Base-by-base conservation (phyloP, 2,797 vertebrate genomes). In the Pristis pectinata region DNA sequence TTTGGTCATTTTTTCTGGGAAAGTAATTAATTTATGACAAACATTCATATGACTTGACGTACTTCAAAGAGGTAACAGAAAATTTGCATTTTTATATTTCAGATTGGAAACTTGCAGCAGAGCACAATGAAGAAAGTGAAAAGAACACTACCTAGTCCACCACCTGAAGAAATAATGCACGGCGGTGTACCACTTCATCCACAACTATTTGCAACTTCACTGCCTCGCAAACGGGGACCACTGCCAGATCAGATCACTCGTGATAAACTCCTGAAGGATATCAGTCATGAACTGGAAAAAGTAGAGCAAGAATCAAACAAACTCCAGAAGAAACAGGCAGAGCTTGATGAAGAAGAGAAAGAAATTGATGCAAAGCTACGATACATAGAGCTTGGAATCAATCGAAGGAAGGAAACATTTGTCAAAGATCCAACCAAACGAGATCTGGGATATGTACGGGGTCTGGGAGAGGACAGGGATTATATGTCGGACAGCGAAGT, bases 341-440 rank as follows among this genome's bases (percentile, higher is more conserved):
- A 99, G 96, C 97, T 99, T 95, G 99, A 99, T 0, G 99, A 99
- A 95, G 99, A 99, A 95, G 99, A 99, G 96, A 99, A 99, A 96
- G 99, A 99, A 97, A 99, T 99, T 0, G 99, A 99, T 3, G 99
- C 99, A 91, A 99, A 99, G 96, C 97, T 99, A 95, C 98, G 99
- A 95, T 99, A 99, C 96, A 96, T 99, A 96, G 99, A 99, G 96
- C 96, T 99, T 93, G 99, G 99, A 85, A 99, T 99, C 95, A 98
- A 98, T 22, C 99, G 99, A 94, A 98, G 99, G 94, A 99, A 99
- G 95, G 99, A 99, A 96, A 99, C 99, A 0, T 97, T 99, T 96
- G 97, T 99, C 95, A 99, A 99, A 96, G 99, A 99, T 59, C 97
- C 98, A 56, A 98, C 98, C 30, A 97, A 98, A 94, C 98, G 98